Conservation (phyloP, 1,140 invertebrate species). For the Campoletis sonorensis region DNA sequence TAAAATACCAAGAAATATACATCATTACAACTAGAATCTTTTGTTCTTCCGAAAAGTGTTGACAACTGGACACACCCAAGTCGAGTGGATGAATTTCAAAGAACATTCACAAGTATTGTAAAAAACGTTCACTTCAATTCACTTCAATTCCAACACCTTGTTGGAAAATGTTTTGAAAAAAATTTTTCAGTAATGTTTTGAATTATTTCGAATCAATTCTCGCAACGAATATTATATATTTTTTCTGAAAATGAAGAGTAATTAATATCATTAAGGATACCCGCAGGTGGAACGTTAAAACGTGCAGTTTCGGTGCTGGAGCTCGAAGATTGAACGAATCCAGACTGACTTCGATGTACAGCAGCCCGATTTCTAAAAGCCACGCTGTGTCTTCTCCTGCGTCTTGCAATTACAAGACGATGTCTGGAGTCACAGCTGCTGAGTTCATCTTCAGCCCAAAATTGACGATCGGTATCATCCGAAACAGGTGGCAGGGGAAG, state of each 20-base stretch:
- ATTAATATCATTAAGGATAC: constrained; percentile 34
- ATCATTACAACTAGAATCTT: not conserved
- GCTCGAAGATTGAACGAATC: constrained; percentile 39
- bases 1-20: not conserved
- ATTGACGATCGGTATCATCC: constrained; percentile 62
- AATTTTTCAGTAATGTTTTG: too few relatives aligned
- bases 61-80: not conserved
- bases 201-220: too few relatives aligned
- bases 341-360: constrained; percentile 52
- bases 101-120: too few relatives aligned
- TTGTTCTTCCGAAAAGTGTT: not conserved
- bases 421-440: constrained; percentile 61
- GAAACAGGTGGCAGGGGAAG: constrained; percentile 44
- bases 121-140: too few relatives aligned
- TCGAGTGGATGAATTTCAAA: too few relatives aligned
- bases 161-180: too few relatives aligned
- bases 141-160: too few relatives aligned
- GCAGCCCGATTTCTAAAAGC: constrained; percentile 61
- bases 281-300: constrained; percentile 23
- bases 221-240: too few relatives aligned
- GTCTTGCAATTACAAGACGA: constrained; percentile 47
- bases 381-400: constrained; percentile 60
- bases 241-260: too few relatives aligned
- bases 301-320: constrained; percentile 40
- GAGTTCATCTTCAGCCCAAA: constrained; percentile 67